phyloP scores from a whole-genome alignment of 2,888 invertebrate species.

The Ormyrus thymus region DNA sequence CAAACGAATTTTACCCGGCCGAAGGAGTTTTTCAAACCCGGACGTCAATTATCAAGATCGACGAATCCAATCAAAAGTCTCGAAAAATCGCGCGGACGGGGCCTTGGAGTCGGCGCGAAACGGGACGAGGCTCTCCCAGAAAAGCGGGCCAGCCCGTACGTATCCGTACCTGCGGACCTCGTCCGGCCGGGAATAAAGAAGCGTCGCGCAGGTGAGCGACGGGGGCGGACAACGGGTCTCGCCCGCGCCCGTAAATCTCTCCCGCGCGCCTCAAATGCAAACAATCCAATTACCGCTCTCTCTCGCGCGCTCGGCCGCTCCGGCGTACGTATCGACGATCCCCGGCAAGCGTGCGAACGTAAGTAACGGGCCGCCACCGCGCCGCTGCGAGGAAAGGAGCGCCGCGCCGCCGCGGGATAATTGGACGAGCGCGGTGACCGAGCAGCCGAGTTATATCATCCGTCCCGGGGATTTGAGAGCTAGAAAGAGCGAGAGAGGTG shows the following conservation, averaged over 20 bases:
- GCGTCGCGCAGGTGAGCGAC: neutral
- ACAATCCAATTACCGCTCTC: constrained; percentile 50
- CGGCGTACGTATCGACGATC: constrained; percentile 40
- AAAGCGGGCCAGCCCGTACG: neutral
- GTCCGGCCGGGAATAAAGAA: neutral
- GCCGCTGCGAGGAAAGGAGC: constrained; percentile 41
- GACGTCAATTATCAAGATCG: no score
- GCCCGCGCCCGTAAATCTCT: constrained; percentile 12
- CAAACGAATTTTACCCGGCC: no score
- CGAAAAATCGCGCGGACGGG: no score
- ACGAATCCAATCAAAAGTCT: no score
- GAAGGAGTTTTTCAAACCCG: no score
- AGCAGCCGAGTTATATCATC: constrained; percentile 31
- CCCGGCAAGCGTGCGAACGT: neutral
- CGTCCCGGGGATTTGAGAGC: neutral
- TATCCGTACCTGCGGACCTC: neutral
- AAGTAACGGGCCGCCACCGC: constrained; percentile 31
- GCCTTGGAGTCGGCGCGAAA: neutral
- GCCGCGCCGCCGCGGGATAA: constrained; percentile 53
- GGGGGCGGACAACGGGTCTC: neutral
- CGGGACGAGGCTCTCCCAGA: neutral
- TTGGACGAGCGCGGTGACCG: constrained; percentile 49
- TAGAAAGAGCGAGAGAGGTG: no score
- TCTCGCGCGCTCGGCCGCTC: neutral
- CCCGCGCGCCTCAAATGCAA: constrained; percentile 49